Base-by-base conservation (phyloP, 2,797 vertebrate species). In the Chlorospingus semifuscus region DNA sequence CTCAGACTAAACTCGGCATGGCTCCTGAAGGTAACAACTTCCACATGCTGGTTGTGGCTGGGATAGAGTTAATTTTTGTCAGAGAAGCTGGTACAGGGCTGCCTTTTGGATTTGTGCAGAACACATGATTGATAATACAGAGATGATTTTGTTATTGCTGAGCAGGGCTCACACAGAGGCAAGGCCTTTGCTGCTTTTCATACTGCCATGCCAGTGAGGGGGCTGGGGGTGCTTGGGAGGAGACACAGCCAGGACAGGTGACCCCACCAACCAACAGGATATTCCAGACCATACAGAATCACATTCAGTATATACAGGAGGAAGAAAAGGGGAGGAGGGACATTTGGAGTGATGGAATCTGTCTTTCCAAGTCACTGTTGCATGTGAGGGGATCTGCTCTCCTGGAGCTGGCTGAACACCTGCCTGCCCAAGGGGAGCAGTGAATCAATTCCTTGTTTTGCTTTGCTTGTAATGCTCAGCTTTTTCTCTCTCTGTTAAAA, bases 171-270 rank as follows among this genome's bases (percentile, higher is more conserved):
- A 6, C 29, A 9, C 37, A 56, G 17, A 56, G 12, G 6, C 29
- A 24, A 64, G 8, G n/a, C 17, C 20, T 83, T 26, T 56, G 10
- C 39, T 60, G 30, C 9, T 53, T 46, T 30, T 39, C 7, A 4
- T 37, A 34, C 8, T 6, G 11, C n/a, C 5, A 22, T 1, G 2
- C 16, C 3, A 4, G 36, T 0, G 0, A 61, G 22, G 14, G 11
- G 11, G 5, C 26, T 60, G 10, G 3, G 6, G 10, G 16, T 15
- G n/a, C 4, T 4, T 37, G 42, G 49, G 26, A 53, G 20, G 10
- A 56, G 20, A 37, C n/a, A 50, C 11, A 66, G 53, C 15, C 55
- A 20, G n/a, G 19, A 57, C 11, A 87, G 27, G 23, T n/a, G 29
- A 57, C 13, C 27, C 30, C 27, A 4, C 7, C 4, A 9, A 52